These are phyloP conservation scores for Solenopsis invicta DNA, from an alignment of 1,140 invertebrate species.

Conservation along the genomic window DNA sequence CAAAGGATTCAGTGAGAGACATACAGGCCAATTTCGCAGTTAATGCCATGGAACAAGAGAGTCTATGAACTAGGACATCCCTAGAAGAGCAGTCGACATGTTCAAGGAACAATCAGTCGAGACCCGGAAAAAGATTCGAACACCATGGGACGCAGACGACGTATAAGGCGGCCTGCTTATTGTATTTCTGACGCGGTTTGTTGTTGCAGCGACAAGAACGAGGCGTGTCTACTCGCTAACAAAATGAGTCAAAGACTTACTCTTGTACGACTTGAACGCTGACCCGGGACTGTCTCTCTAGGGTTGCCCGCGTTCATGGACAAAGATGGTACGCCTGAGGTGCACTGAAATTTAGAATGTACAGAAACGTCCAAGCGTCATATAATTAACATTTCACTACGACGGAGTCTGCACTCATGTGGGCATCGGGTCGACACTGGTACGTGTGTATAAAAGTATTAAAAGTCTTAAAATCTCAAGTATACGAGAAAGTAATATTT, in stretches of 20 bases:
- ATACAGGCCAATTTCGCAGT: conserved; percentile 78
- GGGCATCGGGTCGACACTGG: conserved; percentile 75
- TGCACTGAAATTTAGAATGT: conserved; percentile 85
- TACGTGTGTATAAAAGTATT: conserved; percentile 58
- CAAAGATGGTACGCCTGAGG: conserved; percentile 84
- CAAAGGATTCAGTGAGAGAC: conserved; percentile 78
- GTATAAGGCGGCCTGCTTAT: conserved; percentile 63
- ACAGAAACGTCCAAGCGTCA: conserved; percentile 80
- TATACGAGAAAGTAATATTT: conserved; percentile 59
- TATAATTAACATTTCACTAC: conserved; percentile 75
- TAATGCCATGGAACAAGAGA: conserved; percentile 82
- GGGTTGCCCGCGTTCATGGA: conserved; percentile 83
- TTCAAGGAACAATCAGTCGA: conserved; percentile 79
- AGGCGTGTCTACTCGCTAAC: conserved; percentile 78
- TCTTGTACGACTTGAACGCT: conserved; percentile 82
- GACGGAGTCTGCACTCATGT: conserved; percentile 76
- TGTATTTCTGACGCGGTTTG: conserved; percentile 64
- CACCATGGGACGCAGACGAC: conserved; percentile 52
- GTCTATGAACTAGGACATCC: conserved; percentile 77
- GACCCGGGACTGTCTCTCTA: conserved; percentile 82
- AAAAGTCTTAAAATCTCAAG: conserved; percentile 57
- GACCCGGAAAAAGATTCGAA: conserved; percentile 66
- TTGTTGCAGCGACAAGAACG: conserved; percentile 75
- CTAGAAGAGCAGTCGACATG: conserved; percentile 80
- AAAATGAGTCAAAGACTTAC: conserved; percentile 81